Percentiles rank a stretch among this genome's conserved stretches.
Evolutionary conservation across 2,888 invertebrate species (phyloP).

Genomic region (Epinotia nisella): DNA sequence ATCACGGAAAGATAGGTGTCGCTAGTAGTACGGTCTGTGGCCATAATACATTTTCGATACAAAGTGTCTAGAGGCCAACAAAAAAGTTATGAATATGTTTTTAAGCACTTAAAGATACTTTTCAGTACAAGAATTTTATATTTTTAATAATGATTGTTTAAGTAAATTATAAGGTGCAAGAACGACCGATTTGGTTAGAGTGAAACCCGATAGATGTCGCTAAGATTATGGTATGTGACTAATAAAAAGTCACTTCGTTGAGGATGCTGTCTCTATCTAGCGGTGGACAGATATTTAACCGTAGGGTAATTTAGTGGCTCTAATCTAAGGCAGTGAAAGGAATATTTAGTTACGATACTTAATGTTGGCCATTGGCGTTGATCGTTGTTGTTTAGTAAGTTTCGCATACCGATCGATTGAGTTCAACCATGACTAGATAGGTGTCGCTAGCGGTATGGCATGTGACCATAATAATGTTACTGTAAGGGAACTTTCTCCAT

Average conservation of each 20-base stretch:
- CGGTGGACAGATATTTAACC: background rate
- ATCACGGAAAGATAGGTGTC: background rate
- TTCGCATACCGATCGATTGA: conserved; percentile 6
- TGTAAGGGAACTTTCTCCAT: too few relatives aligned
- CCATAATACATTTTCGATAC: background rate
- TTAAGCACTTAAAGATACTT: too few relatives aligned
- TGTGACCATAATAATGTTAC: too few relatives aligned
- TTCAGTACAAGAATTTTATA: too few relatives aligned
- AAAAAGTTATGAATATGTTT: background rate
- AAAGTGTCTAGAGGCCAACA: background rate
- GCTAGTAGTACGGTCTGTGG: conserved; percentile 1
- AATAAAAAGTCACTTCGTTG: background rate
- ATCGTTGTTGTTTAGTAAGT: background rate
- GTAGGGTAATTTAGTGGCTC: background rate
- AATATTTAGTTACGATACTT: too few relatives aligned
- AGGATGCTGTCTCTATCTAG: background rate
- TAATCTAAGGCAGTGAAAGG: too few relatives aligned
- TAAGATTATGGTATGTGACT: background rate
- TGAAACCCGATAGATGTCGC: background rate
- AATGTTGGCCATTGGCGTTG: too few relatives aligned
- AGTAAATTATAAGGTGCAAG: background rate
- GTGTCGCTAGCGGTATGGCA: conserved; percentile 51
- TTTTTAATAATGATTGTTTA: background rate
- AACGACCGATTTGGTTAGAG: background rate
- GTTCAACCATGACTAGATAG: background rate